Evolutionary conservation across 2,797 vertebrate genomes (phyloP).

Genomic region (Fistularia commersonii): DNA sequence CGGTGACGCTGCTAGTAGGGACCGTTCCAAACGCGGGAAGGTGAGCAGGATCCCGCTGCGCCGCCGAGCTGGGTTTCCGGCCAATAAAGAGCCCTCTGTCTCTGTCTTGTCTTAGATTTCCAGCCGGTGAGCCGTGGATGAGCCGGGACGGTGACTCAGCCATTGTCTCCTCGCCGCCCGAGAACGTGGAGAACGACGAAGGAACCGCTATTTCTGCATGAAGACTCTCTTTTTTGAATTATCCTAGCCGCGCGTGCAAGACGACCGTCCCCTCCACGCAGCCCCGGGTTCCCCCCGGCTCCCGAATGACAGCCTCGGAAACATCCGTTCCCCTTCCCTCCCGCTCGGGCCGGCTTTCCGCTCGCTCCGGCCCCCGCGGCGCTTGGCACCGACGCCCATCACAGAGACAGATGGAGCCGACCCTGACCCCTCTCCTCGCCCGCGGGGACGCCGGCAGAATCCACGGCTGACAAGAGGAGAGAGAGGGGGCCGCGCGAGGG

Average conservation of each 20-base stretch:
- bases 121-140: constrained; percentile 40
- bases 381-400: constrained; percentile 69
- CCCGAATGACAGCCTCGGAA: constrained; percentile 61
- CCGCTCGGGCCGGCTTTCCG: constrained; percentile 49
- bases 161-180: constrained; percentile 59
- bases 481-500: constrained; percentile 22
- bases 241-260: no score
- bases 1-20: no score
- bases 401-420: constrained; percentile 72
- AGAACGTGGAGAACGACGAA: constrained; percentile 39
- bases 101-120: constrained; percentile 45
- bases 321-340: constrained; percentile 51
- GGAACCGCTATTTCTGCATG: constrained; percentile 44
- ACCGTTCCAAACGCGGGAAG: not conserved
- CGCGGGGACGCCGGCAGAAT: constrained; percentile 54
- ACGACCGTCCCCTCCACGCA: constrained; percentile 8
- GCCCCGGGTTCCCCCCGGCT: constrained; percentile 33
- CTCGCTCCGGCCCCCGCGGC: constrained; percentile 51
- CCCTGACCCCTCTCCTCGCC: constrained; percentile 69
- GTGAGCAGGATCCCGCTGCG: not conserved
- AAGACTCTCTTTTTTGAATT: no score
- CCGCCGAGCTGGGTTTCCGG: constrained; percentile 17
- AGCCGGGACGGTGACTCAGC: constrained; percentile 40
- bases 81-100: constrained; percentile 23
- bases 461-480: constrained; percentile 55